Conservation (phyloP, 2,113 vertebrate genomes). For the Edolisoma coerulescens region DNA sequence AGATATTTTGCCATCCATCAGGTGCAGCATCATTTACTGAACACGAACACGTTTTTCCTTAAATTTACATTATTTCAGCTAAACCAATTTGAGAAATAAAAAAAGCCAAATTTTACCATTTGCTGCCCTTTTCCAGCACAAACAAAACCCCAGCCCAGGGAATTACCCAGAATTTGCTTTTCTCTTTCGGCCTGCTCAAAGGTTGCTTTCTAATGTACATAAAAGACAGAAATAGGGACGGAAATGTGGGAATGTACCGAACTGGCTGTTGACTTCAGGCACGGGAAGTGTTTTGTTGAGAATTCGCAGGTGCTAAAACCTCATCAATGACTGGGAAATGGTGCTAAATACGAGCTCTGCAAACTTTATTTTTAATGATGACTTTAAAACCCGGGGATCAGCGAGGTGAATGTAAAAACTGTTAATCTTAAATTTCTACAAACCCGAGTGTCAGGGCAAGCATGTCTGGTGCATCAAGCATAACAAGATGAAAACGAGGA, state of each 20-base stretch:
- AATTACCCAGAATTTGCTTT: slow-evolving; percentile 3
- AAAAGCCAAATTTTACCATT: background rate
- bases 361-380: slow-evolving; percentile 79
- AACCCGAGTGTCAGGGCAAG: slow-evolving; percentile 78
- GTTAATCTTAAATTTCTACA: slow-evolving; percentile 84
- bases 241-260: background rate
- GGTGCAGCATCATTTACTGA: background rate
- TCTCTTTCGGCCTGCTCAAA: background rate
- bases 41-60: background rate
- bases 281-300: slow-evolving; percentile 36
- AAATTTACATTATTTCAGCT: slow-evolving; percentile 6
- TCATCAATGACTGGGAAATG: slow-evolving; percentile 45
- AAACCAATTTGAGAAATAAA: background rate
- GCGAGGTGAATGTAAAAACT: slow-evolving; percentile 77
- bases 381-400: slow-evolving; percentile 70
- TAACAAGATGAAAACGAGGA: slow-evolving; percentile 81
- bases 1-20: background rate
- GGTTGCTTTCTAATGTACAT: background rate
- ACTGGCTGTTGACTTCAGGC: slow-evolving; percentile 36
- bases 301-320: slow-evolving; percentile 59
- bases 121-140: background rate
- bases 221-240: background rate
- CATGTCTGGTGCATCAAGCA: slow-evolving; percentile 78
- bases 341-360: slow-evolving; percentile 55
- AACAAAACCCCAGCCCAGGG: background rate